Percentiles rank a stretch among this genome's conserved stretches.
Conservation (phyloP, 2,113 vertebrate species). For the Patagioenas fasciata region DNA sequence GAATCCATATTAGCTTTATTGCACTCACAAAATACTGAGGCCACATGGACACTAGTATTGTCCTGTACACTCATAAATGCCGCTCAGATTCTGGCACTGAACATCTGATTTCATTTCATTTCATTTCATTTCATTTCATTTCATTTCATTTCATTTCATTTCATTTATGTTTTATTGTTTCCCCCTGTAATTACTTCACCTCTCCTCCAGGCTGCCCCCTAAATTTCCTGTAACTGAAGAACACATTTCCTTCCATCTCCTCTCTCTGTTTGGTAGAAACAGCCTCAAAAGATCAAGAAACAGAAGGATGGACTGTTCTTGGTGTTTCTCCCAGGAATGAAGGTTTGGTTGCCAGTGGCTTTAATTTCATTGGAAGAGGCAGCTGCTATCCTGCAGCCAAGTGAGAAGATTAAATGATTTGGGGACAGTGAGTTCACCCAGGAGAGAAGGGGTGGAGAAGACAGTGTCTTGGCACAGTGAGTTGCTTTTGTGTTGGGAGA, state of each 20-base stretch:
- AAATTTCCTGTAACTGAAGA: neutral
- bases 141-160: neutral
- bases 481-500: neutral
- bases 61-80: neutral
- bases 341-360: slow-evolving; percentile 17
- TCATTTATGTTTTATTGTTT: neutral
- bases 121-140: neutral
- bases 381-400: slow-evolving; percentile 3
- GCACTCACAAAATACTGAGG: neutral
- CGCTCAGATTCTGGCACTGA: neutral
- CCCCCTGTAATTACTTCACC: neutral
- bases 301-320: neutral
- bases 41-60: neutral
- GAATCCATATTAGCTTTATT: neutral
- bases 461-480: slow-evolving; percentile 1
- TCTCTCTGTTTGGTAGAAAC: neutral
- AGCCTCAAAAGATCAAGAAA: neutral
- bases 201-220: neutral
- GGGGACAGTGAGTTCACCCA: slow-evolving; percentile 39
- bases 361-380: slow-evolving; percentile 32
- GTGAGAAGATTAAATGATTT: slow-evolving; percentile 29
- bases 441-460: slow-evolving; percentile 39
- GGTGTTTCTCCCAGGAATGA: slow-evolving; percentile 48
- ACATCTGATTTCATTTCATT: neutral
- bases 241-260: neutral